phyloP scores from a whole-genome alignment of 2,113 vertebrate species.

The Perca schrenkii region DNA sequence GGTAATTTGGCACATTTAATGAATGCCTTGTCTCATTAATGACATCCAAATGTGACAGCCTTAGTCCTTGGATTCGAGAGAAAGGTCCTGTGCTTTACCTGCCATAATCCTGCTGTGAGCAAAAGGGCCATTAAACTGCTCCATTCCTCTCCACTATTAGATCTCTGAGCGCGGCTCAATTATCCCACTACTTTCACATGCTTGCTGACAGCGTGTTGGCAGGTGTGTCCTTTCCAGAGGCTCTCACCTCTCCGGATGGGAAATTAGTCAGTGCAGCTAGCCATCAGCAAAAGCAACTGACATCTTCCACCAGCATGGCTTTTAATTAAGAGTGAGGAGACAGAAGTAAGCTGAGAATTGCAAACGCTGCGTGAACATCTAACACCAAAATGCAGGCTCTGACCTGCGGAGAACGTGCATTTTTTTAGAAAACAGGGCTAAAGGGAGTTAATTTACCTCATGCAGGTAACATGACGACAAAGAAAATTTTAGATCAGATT shows the following conservation, averaged over 20 bases:
- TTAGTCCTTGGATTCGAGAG: conserved; percentile 74
- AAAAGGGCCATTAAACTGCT: conserved; percentile 80
- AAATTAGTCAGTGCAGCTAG: conserved; percentile 75
- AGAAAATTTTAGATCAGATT: background rate
- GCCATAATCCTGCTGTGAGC: conserved; percentile 72
- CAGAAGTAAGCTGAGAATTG: conserved; percentile 50
- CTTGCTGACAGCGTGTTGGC: conserved; percentile 82
- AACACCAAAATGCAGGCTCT: conserved; percentile 15
- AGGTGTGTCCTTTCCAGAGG: conserved; percentile 82
- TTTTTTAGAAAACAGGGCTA: conserved; percentile 3
- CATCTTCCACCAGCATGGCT: conserved; percentile 69
- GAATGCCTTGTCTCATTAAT: conserved; percentile 65
- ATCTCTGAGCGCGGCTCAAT: conserved; percentile 77
- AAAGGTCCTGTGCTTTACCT: conserved; percentile 71
- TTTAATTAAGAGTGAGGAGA: conserved; percentile 70
- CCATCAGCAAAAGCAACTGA: conserved; percentile 72
- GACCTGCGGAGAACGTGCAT: background rate
- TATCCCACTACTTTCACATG: conserved; percentile 75
- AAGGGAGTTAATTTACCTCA: conserved; percentile 18
- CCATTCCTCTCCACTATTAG: conserved; percentile 65
- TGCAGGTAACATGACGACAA: conserved; percentile 12
- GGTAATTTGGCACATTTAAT: conserved; percentile 60
- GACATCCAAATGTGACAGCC: conserved; percentile 71
- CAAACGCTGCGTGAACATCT: conserved; percentile 22
- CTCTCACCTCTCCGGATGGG: conserved; percentile 72